A percentile compares a stretch with the other conserved stretches of the same genome.
Conservation (phyloP, 1,140 invertebrate genomes). For the Dreissena rostriformis region DNA sequence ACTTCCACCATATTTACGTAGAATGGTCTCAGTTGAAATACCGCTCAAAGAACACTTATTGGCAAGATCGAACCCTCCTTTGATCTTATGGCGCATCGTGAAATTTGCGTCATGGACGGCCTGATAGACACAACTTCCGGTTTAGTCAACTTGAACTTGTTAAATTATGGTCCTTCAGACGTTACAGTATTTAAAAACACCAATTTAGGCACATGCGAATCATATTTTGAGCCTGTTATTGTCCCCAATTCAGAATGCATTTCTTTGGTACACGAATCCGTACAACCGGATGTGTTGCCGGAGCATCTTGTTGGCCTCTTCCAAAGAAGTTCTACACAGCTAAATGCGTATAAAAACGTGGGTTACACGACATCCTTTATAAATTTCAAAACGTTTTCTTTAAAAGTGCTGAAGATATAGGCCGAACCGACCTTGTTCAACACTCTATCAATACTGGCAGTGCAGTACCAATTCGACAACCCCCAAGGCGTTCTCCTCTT, state of each 20-base stretch:
- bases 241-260: background rate
- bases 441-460: conserved; percentile 45
- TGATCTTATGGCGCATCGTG: too few relatives aligned
- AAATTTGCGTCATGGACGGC: conserved; percentile 14
- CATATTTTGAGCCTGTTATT: conserved; percentile 12
- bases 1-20: too few relatives aligned
- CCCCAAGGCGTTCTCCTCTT: conserved; percentile 19
- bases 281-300: background rate
- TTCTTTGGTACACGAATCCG: background rate
- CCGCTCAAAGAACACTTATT: too few relatives aligned
- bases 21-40: too few relatives aligned
- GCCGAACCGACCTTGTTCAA: background rate
- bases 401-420: background rate
- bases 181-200: conserved; percentile 3
- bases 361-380: background rate
- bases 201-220: conserved; percentile 11
- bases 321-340: background rate
- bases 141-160: background rate
- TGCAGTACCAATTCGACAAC: conserved; percentile 13
- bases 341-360: background rate
- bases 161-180: background rate
- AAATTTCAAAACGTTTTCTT: conserved; percentile 8
- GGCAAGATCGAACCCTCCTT: too few relatives aligned
- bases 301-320: background rate
- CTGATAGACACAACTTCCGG: background rate